phyloP scores from a whole-genome alignment of 2,797 vertebrate species.

The Lepus oiostolus region DNA sequence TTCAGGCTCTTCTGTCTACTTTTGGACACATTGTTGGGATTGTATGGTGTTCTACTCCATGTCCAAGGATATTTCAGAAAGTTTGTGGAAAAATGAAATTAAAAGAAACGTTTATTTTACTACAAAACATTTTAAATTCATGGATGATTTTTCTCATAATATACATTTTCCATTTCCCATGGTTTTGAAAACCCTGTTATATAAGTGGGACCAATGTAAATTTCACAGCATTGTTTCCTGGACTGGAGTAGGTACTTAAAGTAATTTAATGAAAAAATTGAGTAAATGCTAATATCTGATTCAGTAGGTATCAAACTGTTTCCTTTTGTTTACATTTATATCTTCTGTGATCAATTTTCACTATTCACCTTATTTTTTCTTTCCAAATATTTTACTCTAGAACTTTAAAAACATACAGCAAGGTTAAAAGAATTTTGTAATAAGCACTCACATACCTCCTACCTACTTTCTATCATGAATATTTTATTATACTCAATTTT shows the following conservation, averaged over 20 bases:
- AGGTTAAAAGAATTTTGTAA: neutral
- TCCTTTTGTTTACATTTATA: constrained; percentile 45
- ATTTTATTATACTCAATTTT: constrained; percentile 52
- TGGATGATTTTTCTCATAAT: too few species aligned
- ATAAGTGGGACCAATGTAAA: neutral
- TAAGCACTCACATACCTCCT: neutral
- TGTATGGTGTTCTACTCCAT: neutral
- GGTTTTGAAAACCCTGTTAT: neutral
- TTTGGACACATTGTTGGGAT: neutral
- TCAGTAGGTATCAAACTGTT: neutral
- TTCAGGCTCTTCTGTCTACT: neutral
- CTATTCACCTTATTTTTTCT: neutral
- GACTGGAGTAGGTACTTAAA: neutral
- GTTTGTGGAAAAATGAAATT: too few species aligned
- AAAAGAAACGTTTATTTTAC: too few species aligned
- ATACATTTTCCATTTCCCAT: too few species aligned
- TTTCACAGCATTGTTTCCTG: neutral
- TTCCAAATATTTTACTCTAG: neutral
- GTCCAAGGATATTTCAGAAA: too few species aligned
- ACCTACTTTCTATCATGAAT: neutral
- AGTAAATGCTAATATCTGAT: neutral
- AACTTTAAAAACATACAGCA: neutral
- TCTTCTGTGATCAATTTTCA: neutral
- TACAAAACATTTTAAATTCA: too few species aligned
- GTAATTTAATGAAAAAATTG: neutral